Conservation (phyloP, 2,888 invertebrate genomes). For the Odiellus spinosus region DNA sequence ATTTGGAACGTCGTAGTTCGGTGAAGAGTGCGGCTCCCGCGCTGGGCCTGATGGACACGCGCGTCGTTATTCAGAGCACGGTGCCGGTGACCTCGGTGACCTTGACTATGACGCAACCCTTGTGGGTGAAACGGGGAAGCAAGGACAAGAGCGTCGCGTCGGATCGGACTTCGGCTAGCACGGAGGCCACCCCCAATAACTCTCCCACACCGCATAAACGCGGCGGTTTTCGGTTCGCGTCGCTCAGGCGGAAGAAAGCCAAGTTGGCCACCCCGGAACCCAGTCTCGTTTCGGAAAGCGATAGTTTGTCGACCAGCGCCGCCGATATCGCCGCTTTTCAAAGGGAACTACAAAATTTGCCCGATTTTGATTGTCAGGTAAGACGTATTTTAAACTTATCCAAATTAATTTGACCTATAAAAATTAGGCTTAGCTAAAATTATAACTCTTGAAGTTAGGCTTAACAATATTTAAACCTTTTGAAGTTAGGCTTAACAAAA, state of each 20-base stretch:
- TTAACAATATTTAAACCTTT: too few species aligned
- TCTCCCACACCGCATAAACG: constrained; percentile 16
- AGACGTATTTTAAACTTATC: too few species aligned
- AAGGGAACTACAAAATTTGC: constrained; percentile 40
- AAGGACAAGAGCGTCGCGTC: background rate
- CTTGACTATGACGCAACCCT: background rate
- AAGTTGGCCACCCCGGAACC: constrained; percentile 22
- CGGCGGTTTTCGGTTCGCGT: constrained; percentile 28
- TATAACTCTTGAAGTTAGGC: too few species aligned
- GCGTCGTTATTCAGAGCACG: background rate
- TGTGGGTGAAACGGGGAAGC: background rate
- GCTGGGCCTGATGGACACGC: background rate
- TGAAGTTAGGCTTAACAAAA: too few species aligned
- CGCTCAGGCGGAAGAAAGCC: constrained; percentile 27
- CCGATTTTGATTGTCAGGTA: constrained; percentile 28
- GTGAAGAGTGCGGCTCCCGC: background rate
- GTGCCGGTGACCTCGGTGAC: background rate
- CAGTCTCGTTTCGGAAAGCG: constrained; percentile 8
- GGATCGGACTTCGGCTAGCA: constrained; percentile 5
- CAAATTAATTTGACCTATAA: too few species aligned
- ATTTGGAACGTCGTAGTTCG: background rate
- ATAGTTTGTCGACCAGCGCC: constrained; percentile 21
- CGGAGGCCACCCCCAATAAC: constrained; percentile 15
- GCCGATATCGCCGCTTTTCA: constrained; percentile 40
- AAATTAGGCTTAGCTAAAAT: too few species aligned